Percentiles rank a stretch among this genome's conserved stretches.
These are phyloP conservation scores for Uromys caudimaculatus DNA, from an alignment of 2,797 vertebrate species.

Conservation along the genomic window DNA sequence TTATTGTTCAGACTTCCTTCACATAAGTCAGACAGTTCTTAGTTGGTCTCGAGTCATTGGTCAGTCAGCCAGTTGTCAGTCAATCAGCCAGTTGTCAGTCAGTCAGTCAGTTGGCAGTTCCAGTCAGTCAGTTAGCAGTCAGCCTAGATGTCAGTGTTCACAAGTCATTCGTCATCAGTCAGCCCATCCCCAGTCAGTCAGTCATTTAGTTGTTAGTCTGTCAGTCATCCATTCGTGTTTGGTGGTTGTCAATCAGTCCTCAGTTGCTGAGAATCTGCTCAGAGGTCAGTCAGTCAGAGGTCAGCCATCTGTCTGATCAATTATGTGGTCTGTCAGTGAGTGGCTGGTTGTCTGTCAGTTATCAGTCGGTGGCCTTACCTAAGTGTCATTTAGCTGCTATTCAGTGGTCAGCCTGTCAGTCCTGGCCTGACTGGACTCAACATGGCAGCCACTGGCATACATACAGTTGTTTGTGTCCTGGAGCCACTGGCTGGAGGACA, in stretches of 20 bases:
- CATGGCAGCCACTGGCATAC: not conserved
- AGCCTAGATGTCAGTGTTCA: too few relatives aligned
- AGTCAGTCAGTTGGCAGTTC: not conserved
- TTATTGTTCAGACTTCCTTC: too few relatives aligned
- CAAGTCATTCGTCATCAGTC: too few relatives aligned
- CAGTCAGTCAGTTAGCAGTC: not conserved
- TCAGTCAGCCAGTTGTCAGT: not conserved
- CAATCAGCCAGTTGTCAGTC: not conserved
- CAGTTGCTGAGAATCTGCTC: not conserved
- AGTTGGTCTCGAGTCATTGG: not conserved
- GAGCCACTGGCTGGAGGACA: not conserved
- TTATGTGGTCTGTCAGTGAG: not conserved
- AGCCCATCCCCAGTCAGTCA: too few relatives aligned
- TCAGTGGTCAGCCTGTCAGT: not conserved
- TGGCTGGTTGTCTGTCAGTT: not conserved
- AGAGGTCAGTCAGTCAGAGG: not conserved
- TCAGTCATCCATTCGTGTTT: not conserved
- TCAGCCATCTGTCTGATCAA: not conserved
- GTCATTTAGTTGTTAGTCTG: too few relatives aligned
- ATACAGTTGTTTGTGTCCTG: not conserved
- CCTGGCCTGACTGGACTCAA: not conserved
- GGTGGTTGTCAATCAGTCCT: not conserved
- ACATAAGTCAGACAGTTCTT: not conserved
- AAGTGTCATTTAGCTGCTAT: not conserved
- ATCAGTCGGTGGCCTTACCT: not conserved